phyloP scores from a whole-genome alignment of 2,797 vertebrate genomes.

The Cephalopachus bancanus region DNA sequence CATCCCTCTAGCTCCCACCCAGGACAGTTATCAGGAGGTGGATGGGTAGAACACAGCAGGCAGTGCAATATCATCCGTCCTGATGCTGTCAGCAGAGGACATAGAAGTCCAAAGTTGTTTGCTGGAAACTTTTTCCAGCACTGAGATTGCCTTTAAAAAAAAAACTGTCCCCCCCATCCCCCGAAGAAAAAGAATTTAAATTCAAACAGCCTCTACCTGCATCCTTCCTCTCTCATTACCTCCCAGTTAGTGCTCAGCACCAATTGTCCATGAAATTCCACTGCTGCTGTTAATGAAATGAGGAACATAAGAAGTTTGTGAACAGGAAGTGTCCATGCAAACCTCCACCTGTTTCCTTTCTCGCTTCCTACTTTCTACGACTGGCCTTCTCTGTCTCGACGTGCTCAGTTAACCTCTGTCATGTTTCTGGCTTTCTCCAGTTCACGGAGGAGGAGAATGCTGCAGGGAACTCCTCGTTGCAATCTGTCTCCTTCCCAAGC shows the following conservation, averaged over 20 bases:
- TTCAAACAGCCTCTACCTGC: constrained; percentile 83
- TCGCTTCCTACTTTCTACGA: constrained; percentile 42
- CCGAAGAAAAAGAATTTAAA: constrained; percentile 81
- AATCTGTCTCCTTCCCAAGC: not conserved
- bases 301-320: constrained; percentile 78
- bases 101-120: constrained; percentile 70
- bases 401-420: not conserved
- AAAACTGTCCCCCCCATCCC: constrained; percentile 44
- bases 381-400: not conserved
- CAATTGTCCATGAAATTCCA: constrained; percentile 86
- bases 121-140: constrained; percentile 70
- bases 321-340: constrained; percentile 78
- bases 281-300: constrained; percentile 85
- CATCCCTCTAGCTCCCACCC: not conserved
- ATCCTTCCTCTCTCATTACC: constrained; percentile 79
- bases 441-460: not conserved
- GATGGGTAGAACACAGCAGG: not conserved
- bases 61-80: not conserved
- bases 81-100: not conserved
- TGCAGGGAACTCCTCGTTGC: not conserved
- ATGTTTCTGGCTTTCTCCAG: not conserved
- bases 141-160: constrained; percentile 73
- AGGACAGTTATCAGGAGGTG: not conserved
- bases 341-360: constrained; percentile 70
- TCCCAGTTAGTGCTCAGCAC: constrained; percentile 79